Evolutionary conservation across 2,797 vertebrate genomes (phyloP), one percentile per base, ranked within the genome.

Genomic region (Salmo trutta): DNA sequence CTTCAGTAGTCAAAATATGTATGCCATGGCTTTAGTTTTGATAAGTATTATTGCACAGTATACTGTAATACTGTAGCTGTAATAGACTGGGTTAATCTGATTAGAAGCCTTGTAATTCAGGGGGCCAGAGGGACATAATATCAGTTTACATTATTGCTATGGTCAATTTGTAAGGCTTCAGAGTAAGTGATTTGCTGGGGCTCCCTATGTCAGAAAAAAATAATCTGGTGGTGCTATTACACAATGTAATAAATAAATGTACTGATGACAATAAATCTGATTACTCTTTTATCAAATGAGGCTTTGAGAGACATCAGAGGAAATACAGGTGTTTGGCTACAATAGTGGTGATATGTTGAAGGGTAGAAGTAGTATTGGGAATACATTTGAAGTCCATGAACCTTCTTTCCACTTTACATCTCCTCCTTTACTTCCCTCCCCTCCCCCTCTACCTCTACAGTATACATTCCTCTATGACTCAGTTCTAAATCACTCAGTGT

Each of bases 401-500:
- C n/a, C 52, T 74, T 53, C 33, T 68, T 66, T 47, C 71, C 29
- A 7, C 27, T 16, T 41, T 68, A 19, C 15, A 72, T 71, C 8
- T 59, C 66, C 56, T 12, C 69, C 29, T 21, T 24, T 41, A 15
- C 41, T 47, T 14, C 10, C 41, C 36, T 47, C 41, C 41, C 41
- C 41, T 31, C 24, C 2, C 19, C 41, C n/a, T n/a, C 21, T 27
- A 29, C 53, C 41, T 67, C 47, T 64, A 51, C 19, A 7, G 52
- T 24, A 31, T n/a, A 24, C 33, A 24, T 64, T 24, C 59, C 47
- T n/a, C 41, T 66, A 5, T 78, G 59, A 33, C 10, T 75, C 70
- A 47, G 33, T 53, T 17, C n/a, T 77, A 78, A 78, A 68, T 72
- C 12, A 21, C 33, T 41, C 77, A 64, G 66, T 19, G 24, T n/a